phyloP scores from a whole-genome alignment of 2,888 invertebrate genomes.

The Lamellibrachia satsuma region DNA sequence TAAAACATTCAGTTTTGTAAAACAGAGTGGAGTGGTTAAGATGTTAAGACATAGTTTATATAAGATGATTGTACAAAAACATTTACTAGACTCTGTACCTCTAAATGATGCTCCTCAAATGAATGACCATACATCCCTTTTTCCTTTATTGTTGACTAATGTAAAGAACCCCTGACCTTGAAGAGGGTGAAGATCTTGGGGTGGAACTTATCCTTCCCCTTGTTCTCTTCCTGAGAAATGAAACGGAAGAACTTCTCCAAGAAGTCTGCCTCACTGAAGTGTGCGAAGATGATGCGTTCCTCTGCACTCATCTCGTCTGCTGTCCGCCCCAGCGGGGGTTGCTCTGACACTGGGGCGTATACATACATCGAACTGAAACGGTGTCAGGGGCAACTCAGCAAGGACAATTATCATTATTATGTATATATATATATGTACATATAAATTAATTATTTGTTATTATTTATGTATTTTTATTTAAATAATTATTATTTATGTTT shows the following conservation, averaged over 20 bases:
- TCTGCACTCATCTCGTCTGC: slow-evolving; percentile 71
- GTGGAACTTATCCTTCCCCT: slow-evolving; percentile 84
- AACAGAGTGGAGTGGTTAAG: too few species aligned
- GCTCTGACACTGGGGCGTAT: slow-evolving; percentile 76
- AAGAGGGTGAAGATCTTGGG: slow-evolving; percentile 76
- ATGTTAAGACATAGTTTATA: too few species aligned
- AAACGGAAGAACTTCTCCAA: slow-evolving; percentile 78
- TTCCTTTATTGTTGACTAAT: too few species aligned
- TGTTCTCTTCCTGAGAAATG: slow-evolving; percentile 85
- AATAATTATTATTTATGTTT: too few species aligned
- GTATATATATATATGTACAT: neutral
- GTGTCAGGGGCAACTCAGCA: slow-evolving; percentile 32
- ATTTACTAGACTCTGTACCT: too few species aligned
- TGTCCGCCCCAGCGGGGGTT: slow-evolving; percentile 71
- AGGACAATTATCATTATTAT: neutral
- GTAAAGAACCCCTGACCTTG: slow-evolving; percentile 70
- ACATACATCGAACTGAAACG: slow-evolving; percentile 69
- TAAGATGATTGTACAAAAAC: too few species aligned
- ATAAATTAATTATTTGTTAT: neutral
- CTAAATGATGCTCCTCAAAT: too few species aligned
- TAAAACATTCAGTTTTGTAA: too few species aligned
- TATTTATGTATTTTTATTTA: slow-evolving; percentile 8
- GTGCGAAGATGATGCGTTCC: slow-evolving; percentile 75
- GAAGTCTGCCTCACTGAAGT: slow-evolving; percentile 75
- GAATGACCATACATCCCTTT: too few species aligned